These are phyloP conservation scores for Octodonta nipae DNA, from an alignment of 2,888 invertebrate species.

Conservation along the genomic window DNA sequence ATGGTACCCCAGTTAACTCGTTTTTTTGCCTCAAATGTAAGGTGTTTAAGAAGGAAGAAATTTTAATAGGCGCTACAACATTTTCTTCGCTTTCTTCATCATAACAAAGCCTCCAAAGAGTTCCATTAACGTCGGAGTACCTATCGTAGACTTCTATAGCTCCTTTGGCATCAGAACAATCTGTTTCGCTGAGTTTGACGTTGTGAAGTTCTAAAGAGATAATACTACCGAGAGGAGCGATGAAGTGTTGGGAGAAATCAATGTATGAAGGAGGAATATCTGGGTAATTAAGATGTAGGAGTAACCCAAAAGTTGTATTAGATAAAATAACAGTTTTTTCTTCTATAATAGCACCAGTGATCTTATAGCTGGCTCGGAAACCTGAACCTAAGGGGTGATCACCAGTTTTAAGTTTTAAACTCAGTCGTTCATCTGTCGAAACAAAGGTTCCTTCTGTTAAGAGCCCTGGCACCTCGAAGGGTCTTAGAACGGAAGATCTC, in stretches of 20 bases:
- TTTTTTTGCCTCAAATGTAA: slow-evolving; percentile 45
- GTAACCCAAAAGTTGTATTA: slow-evolving; percentile 36
- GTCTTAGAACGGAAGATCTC: slow-evolving; percentile 37
- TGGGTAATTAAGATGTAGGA: slow-evolving; percentile 48
- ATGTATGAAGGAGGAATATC: slow-evolving; percentile 39
- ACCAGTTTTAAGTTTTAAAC: slow-evolving; percentile 50
- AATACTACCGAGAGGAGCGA: slow-evolving; percentile 42
- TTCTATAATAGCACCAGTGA: slow-evolving; percentile 28
- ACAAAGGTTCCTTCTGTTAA: slow-evolving; percentile 55
- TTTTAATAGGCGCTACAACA: slow-evolving; percentile 38
- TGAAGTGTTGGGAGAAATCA: slow-evolving; percentile 42
- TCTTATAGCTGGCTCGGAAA: slow-evolving; percentile 51
- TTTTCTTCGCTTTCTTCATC: slow-evolving; percentile 25
- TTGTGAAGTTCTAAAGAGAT: slow-evolving; percentile 40
- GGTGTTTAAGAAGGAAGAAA: slow-evolving; percentile 56
- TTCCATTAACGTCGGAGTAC: slow-evolving; percentile 58
- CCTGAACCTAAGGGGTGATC: slow-evolving; percentile 49
- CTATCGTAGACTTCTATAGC: slow-evolving; percentile 43
- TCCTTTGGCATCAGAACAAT: slow-evolving; percentile 22
- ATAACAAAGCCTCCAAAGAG: slow-evolving; percentile 53
- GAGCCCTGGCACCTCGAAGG: slow-evolving; percentile 42
- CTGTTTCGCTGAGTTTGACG: slow-evolving; percentile 35
- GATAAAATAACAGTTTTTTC: slow-evolving; percentile 37
- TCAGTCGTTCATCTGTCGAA: slow-evolving; percentile 47
- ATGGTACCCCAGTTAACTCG: slow-evolving; percentile 35